Evolutionary conservation across 2,797 vertebrate species (phyloP), one percentile per base, ranked within the genome.

Genomic region (Lithobates sylvaticus): DNA sequence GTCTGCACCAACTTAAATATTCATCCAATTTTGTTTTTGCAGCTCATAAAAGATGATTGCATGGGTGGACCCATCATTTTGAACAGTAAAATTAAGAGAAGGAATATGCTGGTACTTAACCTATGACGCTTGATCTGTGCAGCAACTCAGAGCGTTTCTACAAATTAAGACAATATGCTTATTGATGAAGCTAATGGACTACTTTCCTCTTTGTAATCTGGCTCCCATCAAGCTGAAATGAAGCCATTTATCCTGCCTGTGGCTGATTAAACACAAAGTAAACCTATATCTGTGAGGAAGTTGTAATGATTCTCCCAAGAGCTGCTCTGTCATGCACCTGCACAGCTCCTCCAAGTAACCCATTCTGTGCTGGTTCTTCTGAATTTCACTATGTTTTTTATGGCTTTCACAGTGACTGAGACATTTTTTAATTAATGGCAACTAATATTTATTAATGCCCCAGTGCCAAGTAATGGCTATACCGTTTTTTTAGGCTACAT

Each of bases 161-260:
- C 91, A 92, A 91, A 94, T 94, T 88, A 93, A 93, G 92, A 92
- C 92, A 93, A 91, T 91, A 92, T 91, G 91, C 90, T 92, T 90
- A 88, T 86, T 89, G 90, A 92, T 90, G 91, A 91, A 90, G 86
- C 81, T 70, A 90, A 88, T 88, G 90, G 89, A 86, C 92, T 89
- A 90, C 91, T 91, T 93, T 93, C 88, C 89, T 90, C 89, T 78
- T 91, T 90, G 89, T 91, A 92, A 93, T 91, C 91, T 92, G 92
- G 89, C 95, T 97, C 93, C 96, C 95, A 94, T 96, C 93, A 96
- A 96, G 96, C 95, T 96, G 96, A 96, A 96, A 96, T 95, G 95
- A 97, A 97, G 96, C 94, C 96, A 96, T 97, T 96, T 96, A 94
- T 92, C 94, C 94, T 95, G 94, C 96, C 96, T 95, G 95, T 94